Conservation (phyloP, 2,888 invertebrate species). For the Drosophila anomalata region DNA sequence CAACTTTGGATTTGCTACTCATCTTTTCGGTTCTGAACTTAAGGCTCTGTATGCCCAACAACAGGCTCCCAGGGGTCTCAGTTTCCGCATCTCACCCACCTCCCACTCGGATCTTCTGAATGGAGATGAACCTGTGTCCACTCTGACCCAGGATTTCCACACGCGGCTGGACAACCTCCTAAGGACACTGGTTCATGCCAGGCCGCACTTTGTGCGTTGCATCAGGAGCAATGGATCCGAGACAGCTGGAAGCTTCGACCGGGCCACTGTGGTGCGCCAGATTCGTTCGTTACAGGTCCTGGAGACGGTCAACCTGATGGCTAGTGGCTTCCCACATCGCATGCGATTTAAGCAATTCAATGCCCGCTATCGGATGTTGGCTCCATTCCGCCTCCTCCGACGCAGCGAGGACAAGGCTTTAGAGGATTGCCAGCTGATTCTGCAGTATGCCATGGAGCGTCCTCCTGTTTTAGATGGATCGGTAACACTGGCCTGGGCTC, state of each 20-base stretch:
- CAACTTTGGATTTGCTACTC: slow-evolving; percentile 98
- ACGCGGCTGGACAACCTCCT: slow-evolving; percentile 95
- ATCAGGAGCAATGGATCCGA: slow-evolving; percentile 94
- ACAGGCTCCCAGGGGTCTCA: slow-evolving; percentile 90
- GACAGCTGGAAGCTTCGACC: slow-evolving; percentile 92
- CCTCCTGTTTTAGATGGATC: slow-evolving; percentile 86
- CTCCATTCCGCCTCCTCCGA: slow-evolving; percentile 89
- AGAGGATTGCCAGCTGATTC: slow-evolving; percentile 90
- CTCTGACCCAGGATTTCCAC: slow-evolving; percentile 97
- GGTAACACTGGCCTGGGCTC: slow-evolving; percentile 92
- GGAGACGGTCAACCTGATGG: slow-evolving; percentile 97
- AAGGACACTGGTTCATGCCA: slow-evolving; percentile 95
- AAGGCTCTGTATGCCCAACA: slow-evolving; percentile 91
- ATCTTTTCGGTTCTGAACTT: slow-evolving; percentile 96
- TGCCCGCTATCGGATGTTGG: slow-evolving; percentile 92
- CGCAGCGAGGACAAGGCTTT: slow-evolving; percentile 89
- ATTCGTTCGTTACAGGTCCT: slow-evolving; percentile 95
- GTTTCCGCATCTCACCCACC: slow-evolving; percentile 95
- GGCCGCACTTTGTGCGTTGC: slow-evolving; percentile 97
- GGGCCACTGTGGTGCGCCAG: slow-evolving; percentile 93
- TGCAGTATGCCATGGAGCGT: slow-evolving; percentile 89
- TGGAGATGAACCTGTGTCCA: slow-evolving; percentile 93
- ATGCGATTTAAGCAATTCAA: slow-evolving; percentile 97
- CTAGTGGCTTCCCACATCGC: slow-evolving; percentile 96
- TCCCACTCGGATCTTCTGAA: slow-evolving; percentile 92